Evolutionary conservation across 1,140 invertebrate genomes (phyloP).

Genomic region (Brachionus manjavacas): DNA sequence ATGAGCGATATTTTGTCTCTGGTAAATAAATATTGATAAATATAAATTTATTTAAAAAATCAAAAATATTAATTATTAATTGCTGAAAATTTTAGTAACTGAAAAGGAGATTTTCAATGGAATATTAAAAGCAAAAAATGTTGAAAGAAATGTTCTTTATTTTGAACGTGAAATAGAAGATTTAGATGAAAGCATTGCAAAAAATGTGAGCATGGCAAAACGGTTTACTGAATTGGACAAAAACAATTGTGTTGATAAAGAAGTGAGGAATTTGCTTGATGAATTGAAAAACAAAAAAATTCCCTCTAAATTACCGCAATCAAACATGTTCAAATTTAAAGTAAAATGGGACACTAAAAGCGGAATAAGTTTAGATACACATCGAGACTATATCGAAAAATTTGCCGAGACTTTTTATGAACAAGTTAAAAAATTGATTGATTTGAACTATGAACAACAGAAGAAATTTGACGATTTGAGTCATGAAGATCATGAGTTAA

Average conservation of each 20-base stretch:
- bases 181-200: not conserved
- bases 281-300: conserved; percentile 43
- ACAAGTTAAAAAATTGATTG: conserved; percentile 29
- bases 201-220: conserved; percentile 61
- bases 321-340: conserved; percentile 40
- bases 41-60: no score
- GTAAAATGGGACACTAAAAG: conserved; percentile 12
- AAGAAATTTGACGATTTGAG: not conserved
- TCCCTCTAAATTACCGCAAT: not conserved
- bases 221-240: not conserved
- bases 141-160: not conserved
- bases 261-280: not conserved
- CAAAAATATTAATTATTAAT: no score
- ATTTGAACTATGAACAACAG: not conserved
- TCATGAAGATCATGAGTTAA: not conserved
- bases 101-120: conserved; percentile 40
- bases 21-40: no score
- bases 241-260: not conserved
- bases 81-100: not conserved
- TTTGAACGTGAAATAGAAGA: conserved; percentile 37
- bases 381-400: conserved; percentile 22
- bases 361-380: not conserved
- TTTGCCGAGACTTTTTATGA: conserved; percentile 20
- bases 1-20: conserved; percentile 2
- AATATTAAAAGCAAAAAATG: conserved; percentile 9